Percentiles rank a stretch among this genome's conserved stretches.
phyloP scores from a whole-genome alignment of 2,797 vertebrate species.

The Rhyacichthys aspro region DNA sequence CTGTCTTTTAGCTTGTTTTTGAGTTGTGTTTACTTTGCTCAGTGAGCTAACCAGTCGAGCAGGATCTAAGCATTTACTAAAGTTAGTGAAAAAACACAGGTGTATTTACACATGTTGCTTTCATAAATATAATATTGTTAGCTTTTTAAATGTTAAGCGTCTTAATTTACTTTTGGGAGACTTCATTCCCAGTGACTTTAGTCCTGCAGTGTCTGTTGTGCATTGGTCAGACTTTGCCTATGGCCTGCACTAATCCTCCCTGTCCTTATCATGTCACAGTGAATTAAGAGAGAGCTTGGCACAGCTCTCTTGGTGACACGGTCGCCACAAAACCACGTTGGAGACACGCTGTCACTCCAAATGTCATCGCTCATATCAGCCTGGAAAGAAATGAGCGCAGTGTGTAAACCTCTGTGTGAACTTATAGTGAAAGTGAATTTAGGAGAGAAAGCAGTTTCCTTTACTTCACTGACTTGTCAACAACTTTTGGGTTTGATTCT shows the following conservation, averaged over 20 bases:
- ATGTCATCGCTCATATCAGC: constrained; percentile 70
- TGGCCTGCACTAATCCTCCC: constrained; percentile 62
- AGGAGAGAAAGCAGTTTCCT: constrained; percentile 80
- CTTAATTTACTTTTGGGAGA: neutral
- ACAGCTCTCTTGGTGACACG: constrained; percentile 71
- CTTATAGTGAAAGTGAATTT: constrained; percentile 69
- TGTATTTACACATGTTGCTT: constrained; percentile 28
- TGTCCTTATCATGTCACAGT: constrained; percentile 68
- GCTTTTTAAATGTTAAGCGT: constrained; percentile 6
- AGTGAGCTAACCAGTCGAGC: constrained; percentile 66
- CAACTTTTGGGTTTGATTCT: neutral
- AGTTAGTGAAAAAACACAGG: constrained; percentile 47
- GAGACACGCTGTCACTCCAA: constrained; percentile 62
- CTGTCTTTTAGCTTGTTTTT: constrained; percentile 45
- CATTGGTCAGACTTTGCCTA: constrained; percentile 38
- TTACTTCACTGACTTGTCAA: constrained; percentile 51
- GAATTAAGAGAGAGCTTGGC: constrained; percentile 66
- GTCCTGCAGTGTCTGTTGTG: constrained; percentile 18
- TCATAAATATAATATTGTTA: neutral
- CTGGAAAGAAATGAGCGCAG: constrained; percentile 44
- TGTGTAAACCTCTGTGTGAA: constrained; percentile 36
- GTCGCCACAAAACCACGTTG: constrained; percentile 65
- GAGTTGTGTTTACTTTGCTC: constrained; percentile 66
- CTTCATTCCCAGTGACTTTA: neutral
- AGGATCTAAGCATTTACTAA: constrained; percentile 56